Percentiles rank a stretch among this genome's conserved stretches.
Conservation (phyloP, 2,113 vertebrate species). For the Sigmodon hispidus region DNA sequence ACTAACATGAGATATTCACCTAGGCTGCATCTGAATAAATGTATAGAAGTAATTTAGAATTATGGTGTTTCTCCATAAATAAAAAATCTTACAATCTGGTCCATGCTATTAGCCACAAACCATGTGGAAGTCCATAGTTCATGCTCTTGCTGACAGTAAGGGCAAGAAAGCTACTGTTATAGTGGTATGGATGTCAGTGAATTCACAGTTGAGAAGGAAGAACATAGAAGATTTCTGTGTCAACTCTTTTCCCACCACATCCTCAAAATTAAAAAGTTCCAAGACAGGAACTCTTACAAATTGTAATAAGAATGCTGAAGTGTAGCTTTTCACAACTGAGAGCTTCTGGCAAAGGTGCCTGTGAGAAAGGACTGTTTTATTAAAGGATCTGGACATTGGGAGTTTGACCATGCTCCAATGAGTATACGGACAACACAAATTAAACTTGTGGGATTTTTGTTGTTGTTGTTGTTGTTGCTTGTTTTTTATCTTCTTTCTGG, state of each 20-base stretch:
- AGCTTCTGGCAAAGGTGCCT: neutral
- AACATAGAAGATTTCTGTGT: too few species aligned
- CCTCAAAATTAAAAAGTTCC: too few species aligned
- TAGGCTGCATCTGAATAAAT: conserved; percentile 48
- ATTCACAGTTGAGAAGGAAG: too few species aligned
- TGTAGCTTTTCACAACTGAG: neutral
- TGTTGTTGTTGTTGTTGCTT: neutral
- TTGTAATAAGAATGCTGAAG: too few species aligned
- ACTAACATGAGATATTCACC: conserved; percentile 40
- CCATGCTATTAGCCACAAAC: neutral
- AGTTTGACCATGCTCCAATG: neutral
- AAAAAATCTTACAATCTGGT: neutral
- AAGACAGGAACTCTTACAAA: too few species aligned
- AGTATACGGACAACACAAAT: neutral
- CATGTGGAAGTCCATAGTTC: too few species aligned
- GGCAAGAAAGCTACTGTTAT: too few species aligned
- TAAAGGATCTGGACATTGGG: neutral
- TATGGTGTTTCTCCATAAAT: conserved; percentile 54
- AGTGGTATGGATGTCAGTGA: too few species aligned
- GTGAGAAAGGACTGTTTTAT: neutral
- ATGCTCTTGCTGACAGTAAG: too few species aligned
- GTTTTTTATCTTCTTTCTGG: neutral
- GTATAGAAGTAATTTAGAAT: conserved; percentile 67
- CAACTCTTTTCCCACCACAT: too few species aligned
- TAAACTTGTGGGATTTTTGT: neutral